phyloP scores from a whole-genome alignment of 2,888 invertebrate species.

The Autographa gamma region DNA sequence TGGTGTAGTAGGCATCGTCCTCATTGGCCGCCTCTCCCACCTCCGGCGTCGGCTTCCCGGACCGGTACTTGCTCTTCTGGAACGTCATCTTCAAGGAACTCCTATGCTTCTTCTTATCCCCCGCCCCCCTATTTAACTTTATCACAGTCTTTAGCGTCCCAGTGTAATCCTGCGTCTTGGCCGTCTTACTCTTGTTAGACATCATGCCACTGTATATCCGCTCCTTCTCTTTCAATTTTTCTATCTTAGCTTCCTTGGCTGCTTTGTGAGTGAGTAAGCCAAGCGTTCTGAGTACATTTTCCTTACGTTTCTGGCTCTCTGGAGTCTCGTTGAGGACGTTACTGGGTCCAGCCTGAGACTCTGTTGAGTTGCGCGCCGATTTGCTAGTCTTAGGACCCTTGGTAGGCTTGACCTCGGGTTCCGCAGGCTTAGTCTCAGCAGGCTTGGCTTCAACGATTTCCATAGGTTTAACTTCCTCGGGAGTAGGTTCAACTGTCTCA shows the following conservation, averaged over 20 bases:
- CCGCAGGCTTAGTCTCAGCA: conserved; percentile 52
- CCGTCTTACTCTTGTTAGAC: conserved; percentile 72
- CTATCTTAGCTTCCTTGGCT: conserved; percentile 91
- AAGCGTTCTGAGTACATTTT: conserved; percentile 92
- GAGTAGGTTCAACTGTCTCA: conserved; percentile 28
- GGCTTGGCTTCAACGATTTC: conserved; percentile 14
- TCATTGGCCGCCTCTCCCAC: conserved; percentile 75
- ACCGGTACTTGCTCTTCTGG: conserved; percentile 91
- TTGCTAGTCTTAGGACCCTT: conserved; percentile 54
- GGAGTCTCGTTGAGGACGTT: conserved; percentile 86
- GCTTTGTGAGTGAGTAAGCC: conserved; percentile 93
- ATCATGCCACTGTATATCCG: conserved; percentile 73
- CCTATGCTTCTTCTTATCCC: conserved; percentile 90
- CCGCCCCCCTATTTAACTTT: conserved; percentile 90
- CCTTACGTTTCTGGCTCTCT: conserved; percentile 91
- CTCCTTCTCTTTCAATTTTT: conserved; percentile 87
- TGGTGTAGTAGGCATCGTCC: conserved; percentile 90
- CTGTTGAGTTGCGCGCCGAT: conserved; percentile 55
- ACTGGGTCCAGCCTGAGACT: conserved; percentile 77
- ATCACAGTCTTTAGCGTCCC: conserved; percentile 96
- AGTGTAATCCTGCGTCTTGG: conserved; percentile 89
- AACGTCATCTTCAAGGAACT: conserved; percentile 94
- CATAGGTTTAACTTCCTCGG: conserved; percentile 22
- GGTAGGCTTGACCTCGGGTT: conserved; percentile 50
- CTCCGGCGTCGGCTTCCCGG: conserved; percentile 87